Evolutionary conservation across 2,888 invertebrate genomes (phyloP).

Genomic region (Limenitis camilla): DNA sequence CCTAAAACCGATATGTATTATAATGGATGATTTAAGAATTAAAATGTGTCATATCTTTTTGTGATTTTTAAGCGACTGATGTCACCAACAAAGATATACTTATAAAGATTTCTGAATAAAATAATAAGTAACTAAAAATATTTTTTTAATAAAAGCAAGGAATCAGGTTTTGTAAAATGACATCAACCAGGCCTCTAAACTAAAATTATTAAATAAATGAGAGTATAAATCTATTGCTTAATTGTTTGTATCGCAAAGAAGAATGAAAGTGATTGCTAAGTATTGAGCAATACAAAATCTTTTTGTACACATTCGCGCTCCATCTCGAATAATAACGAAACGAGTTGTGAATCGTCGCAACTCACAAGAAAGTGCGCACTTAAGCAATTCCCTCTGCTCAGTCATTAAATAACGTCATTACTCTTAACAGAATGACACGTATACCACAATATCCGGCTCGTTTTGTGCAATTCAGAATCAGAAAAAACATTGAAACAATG

Average conservation of each 20-base stretch:
- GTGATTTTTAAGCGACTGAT: neutral
- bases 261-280: slow-evolving; percentile 1
- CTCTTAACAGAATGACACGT: slow-evolving; percentile 20
- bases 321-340: slow-evolving; percentile 8
- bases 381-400: slow-evolving; percentile 18
- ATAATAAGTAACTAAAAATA: no score
- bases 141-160: no score
- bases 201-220: no score
- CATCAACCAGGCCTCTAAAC: no score
- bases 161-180: no score
- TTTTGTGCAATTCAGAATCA: neutral
- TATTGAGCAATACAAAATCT: slow-evolving; percentile 9
- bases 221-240: no score
- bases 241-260: neutral
- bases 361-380: slow-evolving; percentile 20
- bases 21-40: neutral
- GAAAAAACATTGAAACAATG: neutral
- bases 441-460: slow-evolving; percentile 3
- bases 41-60: neutral
- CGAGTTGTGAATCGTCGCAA: slow-evolving; percentile 3
- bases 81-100: neutral
- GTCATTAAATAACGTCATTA: slow-evolving; percentile 24
- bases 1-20: no score
- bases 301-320: neutral
- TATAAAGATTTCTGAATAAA: neutral